Evolutionary conservation across 2,888 invertebrate genomes (phyloP), one percentile per base, ranked within the genome.

Genomic region (Drosophila stalkeri): DNA sequence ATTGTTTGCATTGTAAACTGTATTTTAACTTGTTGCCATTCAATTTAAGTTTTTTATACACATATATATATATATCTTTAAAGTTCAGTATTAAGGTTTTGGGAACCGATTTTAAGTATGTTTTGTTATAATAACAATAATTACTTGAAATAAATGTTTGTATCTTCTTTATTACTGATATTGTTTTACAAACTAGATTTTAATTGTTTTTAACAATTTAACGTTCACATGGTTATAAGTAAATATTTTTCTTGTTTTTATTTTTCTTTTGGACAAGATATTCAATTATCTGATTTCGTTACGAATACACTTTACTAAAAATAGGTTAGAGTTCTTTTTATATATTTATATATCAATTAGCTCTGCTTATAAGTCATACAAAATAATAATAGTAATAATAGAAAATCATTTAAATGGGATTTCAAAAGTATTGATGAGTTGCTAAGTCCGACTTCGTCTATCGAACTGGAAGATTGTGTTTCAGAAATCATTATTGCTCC

Each of bases 191-290:
- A 76, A 66, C 82, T 85, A 85, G 69, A 75, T 79, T 85, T 85
- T 77, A 67, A 87, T 85, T 87, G 85, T 87, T 85, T 87, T 73
- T 37, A 85, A 85, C 85, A 85, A 85, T 89, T 83, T 69, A 84
- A 84, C 86, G 80, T 87, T 85, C 81, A 86, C 81, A 81, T 79
- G 77, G 74, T 82, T 86, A 80, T 81, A 84, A 84, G 80, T 84
- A 86, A 83, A 82, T 86, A 66, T 80, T 77, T 80, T 77, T 75
- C 65, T 66, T 69, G 41, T n/a, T 20, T 11, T 18, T 86, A n/a
- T 54, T 64, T 16, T 61, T 20, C 51, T 72, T 52, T 82, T 85
- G 89, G 88, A 86, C 86, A 83, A 80, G 82, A 83, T 81, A 70
- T 72, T 64, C 47, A 56, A 67, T 81, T 71, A 66, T 75, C 63